Base-by-base conservation (phyloP, 2,113 vertebrate species). In the Maccullochella peelii region DNA sequence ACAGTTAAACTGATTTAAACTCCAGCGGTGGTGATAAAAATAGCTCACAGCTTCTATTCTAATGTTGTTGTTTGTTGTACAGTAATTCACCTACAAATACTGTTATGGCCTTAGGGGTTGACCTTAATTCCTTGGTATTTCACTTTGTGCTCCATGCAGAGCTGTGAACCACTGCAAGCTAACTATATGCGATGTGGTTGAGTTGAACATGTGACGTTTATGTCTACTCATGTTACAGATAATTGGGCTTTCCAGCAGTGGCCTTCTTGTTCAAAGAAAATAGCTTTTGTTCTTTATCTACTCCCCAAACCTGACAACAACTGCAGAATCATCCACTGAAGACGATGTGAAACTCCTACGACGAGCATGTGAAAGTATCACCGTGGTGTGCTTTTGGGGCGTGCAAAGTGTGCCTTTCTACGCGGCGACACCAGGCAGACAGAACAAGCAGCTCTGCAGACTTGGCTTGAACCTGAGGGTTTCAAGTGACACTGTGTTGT, bases 71-170 rank as follows among this genome's bases (percentile, higher is more conserved):
- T 86, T 81, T 89, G 55, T 84, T 75, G 42, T 25, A 8, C 62
- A 33, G 65, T 58, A 52, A 44, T 57, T 79, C 59, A 79, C 69
- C 69, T 84, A 74, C 44, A 80, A 80, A 81, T 57, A 80, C 66
- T 47, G 68, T 79, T 68, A 74, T 61, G 69, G 83, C 86, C 82
- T 80, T 33, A 8, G 77, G 87, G 16, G 50, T 33, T 84, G 81
- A 86, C 88, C 84, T 90, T 91, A 86, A 90, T 86, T 91, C 73
- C 1, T 70, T 88, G 74, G 59, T 82, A 71, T 88, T 93, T 88
- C 30, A 38, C 50, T 88, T 30, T 21, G 49, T 54, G 73, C 75
- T 66, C 55, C 69, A 76, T 77, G 59, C 62, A 77, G 81, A 42
- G 83, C 66, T 75, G 49, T 67, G 38, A 86, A 57, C 33, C 12